phyloP scores from a whole-genome alignment of 2,797 vertebrate genomes.

The Lepilemur ruficaudatus region DNA sequence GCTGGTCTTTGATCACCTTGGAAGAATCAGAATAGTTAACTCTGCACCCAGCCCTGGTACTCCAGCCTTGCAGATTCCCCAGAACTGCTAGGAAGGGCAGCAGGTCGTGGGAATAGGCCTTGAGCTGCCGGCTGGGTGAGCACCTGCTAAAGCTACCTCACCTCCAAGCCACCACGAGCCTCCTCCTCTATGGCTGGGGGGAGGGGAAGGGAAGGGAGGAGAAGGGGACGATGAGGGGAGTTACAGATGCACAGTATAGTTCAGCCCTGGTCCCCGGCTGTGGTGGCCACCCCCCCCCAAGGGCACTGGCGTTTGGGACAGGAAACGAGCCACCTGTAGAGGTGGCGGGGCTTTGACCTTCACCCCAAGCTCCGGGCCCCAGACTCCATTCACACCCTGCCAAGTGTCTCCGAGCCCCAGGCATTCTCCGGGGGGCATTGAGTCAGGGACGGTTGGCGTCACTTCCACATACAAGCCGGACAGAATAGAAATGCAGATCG shows the following conservation, averaged over 20 bases:
- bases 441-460: conserved; percentile 90
- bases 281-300: neutral
- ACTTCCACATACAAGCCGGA: conserved; percentile 92
- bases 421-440: conserved; percentile 84
- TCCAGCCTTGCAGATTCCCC: neutral
- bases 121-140: accelerated
- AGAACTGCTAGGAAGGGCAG: neutral
- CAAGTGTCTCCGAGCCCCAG: conserved; percentile 86
- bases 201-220: no score
- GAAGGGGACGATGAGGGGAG: accelerated
- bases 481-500: conserved; percentile 96
- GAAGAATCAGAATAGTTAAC: neutral
- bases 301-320: conserved; percentile 71
- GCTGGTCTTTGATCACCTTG: neutral
- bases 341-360: conserved; percentile 95
- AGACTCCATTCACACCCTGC: conserved; percentile 85
- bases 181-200: accelerated
- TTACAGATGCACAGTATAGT: neutral
- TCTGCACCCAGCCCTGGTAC: neutral
- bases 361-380: conserved; percentile 87
- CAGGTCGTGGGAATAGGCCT: neutral
- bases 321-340: conserved; percentile 93
- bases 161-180: neutral
- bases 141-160: neutral
- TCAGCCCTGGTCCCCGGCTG: neutral